Base-by-base conservation (phyloP, 2,797 vertebrate genomes). In the Acipenser oxyrinchus region DNA sequence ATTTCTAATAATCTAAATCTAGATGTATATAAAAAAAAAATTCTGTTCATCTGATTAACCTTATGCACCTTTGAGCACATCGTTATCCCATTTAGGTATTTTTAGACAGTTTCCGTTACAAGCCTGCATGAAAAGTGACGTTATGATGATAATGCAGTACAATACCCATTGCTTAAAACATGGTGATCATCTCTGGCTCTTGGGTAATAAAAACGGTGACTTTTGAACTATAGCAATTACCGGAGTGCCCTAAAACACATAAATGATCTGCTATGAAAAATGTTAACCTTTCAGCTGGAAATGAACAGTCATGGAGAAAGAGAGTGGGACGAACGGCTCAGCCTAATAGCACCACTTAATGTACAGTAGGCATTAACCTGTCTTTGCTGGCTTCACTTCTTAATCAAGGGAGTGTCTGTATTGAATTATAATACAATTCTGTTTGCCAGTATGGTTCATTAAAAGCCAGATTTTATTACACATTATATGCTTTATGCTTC, bases 391-490 rank as follows among this genome's bases (percentile, higher is more conserved):
- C 50, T 79, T 75, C 71, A 79, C 73, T 82, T 85, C 87, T 85
- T 87, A 83, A 86, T 83, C 84, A 84, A 80, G 71, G 66, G 67
- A 82, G 73, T 62, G 68, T 74, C 84, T 80, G 73, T 74, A 74
- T 60, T 73, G 71, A 83, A 79, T 80, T 85, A 83, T 81, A 83
- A 63, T 70, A 83, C 1, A 51, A 83, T 81, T 84, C 78, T 83
- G 70, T 84, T 85, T 86, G 82, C 81, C 81, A 84, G 76, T 82
- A 86, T 86, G 89, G 89, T 91, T 95, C 90, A 93, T 95, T 93
- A 94, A 91, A 93, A 88, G 87, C 88, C 87, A 90, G 86, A 87
- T 92, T 96, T 96, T 94, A 95, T 91, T 89, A 90, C 83, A 81
- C 91, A 91, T 93, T 91, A 92, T 87, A 92, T 89, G 91, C 90